phyloP scores from a whole-genome alignment of 2,113 vertebrate genomes.

The Platichthys stellatus region DNA sequence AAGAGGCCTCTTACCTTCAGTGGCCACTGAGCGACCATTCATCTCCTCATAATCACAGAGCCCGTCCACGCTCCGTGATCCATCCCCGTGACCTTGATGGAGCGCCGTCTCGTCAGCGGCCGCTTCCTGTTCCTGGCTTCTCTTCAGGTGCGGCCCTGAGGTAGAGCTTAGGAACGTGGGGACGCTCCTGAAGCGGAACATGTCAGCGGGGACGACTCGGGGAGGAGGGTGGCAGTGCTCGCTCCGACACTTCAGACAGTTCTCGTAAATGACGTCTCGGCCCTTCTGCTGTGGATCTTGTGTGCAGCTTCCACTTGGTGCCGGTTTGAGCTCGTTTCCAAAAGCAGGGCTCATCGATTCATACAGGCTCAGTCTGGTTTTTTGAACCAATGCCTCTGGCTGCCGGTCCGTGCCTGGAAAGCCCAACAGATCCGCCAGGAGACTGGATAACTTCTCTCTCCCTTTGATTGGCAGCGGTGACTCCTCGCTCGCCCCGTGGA shows the following conservation, averaged over 20 bases:
- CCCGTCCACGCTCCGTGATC: conserved; percentile 3
- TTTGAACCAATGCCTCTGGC: conserved; percentile 12
- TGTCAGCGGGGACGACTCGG: conserved; percentile 12
- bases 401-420: conserved; percentile 37
- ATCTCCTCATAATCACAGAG: conserved; percentile 31
- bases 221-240: conserved; percentile 55
- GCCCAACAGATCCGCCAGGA: conserved; percentile 69
- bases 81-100: not conserved
- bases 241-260: conserved; percentile 73
- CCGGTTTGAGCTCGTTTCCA: conserved; percentile 35
- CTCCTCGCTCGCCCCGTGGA: conserved; percentile 18
- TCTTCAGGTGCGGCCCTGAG: conserved; percentile 10
- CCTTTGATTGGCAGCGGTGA: conserved; percentile 30
- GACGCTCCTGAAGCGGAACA: not conserved
- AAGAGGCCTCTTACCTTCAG: conserved; percentile 75
- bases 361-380: conserved; percentile 55
- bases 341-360: conserved; percentile 70
- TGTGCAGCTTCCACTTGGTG: not conserved
- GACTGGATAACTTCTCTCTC: conserved; percentile 51
- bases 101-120: conserved; percentile 24
- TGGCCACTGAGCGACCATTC: conserved; percentile 27
- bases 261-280: conserved; percentile 73
- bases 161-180: conserved; percentile 10
- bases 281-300: conserved; percentile 21
- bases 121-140: conserved; percentile 19